Evolutionary conservation across 2,797 vertebrate genomes (phyloP).

Genomic region (Graptemys geographica): DNA sequence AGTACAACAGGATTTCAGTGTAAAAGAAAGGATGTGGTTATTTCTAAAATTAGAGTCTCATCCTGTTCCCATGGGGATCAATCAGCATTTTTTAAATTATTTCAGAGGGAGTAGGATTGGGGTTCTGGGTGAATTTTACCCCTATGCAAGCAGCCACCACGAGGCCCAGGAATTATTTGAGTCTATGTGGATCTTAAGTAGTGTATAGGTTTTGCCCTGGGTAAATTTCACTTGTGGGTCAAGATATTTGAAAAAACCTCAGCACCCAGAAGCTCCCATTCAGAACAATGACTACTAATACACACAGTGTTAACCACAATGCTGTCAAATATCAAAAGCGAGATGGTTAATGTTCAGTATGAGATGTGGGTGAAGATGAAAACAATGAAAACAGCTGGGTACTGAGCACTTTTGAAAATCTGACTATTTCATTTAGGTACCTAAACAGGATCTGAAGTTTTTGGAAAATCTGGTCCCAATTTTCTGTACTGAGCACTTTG

Average conservation of each 20-base stretch:
- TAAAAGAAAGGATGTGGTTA: neutral
- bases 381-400: fast-evolving
- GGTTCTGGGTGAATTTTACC: neutral
- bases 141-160: neutral
- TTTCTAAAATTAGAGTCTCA: fast-evolving
- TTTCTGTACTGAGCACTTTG: neutral
- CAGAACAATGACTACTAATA: neutral
- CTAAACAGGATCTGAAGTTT: neutral
- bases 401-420: neutral
- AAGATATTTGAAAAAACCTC: neutral
- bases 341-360: fast-evolving
- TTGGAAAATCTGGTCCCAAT: neutral
- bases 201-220: fast-evolving
- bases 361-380: neutral
- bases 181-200: neutral
- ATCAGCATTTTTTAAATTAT: fast-evolving
- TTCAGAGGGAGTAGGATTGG: neutral
- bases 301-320: fast-evolving
- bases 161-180: neutral
- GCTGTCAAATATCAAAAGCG: neutral
- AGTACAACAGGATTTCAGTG: slow-evolving; percentile 15
- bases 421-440: neutral
- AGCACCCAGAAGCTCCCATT: neutral
- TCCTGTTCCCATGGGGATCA: neutral
- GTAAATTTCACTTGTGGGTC: neutral